Conservation (phyloP, 2,888 invertebrate genomes). For the Gnatocerus cornutus region DNA sequence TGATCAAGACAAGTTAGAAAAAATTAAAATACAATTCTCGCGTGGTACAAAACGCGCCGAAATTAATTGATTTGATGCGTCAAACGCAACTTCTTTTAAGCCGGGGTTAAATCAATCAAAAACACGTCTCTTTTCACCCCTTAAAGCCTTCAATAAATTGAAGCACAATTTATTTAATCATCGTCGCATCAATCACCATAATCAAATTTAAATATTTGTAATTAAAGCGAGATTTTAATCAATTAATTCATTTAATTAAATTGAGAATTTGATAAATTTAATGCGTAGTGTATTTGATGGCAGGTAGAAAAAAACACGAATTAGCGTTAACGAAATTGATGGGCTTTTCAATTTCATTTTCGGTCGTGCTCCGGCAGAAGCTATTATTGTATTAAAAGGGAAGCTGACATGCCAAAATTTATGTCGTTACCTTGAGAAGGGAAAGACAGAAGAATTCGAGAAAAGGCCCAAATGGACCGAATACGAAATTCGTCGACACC, state of each 20-base stretch:
- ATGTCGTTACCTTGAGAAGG: conserved; percentile 24
- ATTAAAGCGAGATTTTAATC: conserved; percentile 12
- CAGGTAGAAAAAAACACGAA: conserved; percentile 20
- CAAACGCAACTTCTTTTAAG: not conserved
- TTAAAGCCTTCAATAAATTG: conserved; percentile 7
- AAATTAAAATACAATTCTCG: no score
- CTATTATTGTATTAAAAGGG: conserved; percentile 35
- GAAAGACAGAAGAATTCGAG: conserved; percentile 1
- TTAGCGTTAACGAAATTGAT: conserved; percentile 22
- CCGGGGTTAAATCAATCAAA: conserved; percentile 7
- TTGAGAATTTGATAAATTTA: conserved; percentile 13
- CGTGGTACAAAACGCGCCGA: not conserved
- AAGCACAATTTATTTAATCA: conserved; percentile 23
- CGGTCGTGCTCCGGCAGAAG: conserved; percentile 9
- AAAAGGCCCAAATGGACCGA: not conserved
- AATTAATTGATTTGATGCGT: conserved; percentile 25
- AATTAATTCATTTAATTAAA: not conserved
- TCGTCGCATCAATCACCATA: not conserved
- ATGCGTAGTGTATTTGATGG: conserved; percentile 9
- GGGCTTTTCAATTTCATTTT: conserved; percentile 13
- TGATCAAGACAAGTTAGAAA: no score
- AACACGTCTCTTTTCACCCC: not conserved
- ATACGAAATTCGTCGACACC: not conserved
- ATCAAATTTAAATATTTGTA: conserved; percentile 1
- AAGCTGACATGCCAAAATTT: conserved; percentile 28